A percentile compares a stretch with the other conserved stretches of the same genome.
phyloP scores from a whole-genome alignment of 2,888 invertebrate species.

The Machimus rusticus region DNA sequence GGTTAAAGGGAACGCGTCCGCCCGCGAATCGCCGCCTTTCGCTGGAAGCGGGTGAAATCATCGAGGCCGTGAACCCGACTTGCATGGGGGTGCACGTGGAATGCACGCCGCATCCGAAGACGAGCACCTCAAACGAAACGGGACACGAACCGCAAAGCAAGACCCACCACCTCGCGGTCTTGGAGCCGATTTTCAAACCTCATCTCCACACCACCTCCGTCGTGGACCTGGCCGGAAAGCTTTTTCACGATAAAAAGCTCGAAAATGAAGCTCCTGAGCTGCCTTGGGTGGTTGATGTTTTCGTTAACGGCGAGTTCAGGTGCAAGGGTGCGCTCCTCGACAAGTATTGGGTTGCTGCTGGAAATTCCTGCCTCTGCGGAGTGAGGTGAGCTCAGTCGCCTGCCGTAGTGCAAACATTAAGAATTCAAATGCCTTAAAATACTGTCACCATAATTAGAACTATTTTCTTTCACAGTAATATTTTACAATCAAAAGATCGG shows the following conservation, averaged over 20 bases:
- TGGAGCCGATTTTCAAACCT: conserved; percentile 50
- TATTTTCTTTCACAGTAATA: too few species aligned
- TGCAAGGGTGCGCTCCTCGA: conserved; percentile 76
- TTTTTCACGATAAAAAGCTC: background rate
- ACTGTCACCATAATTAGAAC: too few species aligned
- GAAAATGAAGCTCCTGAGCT: background rate
- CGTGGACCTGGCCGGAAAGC: background rate
- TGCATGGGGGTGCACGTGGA: conserved; percentile 58
- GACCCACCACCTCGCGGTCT: conserved; percentile 43
- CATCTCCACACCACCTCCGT: background rate
- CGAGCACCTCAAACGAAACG: conserved; percentile 44
- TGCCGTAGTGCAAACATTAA: background rate
- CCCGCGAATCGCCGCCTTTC: background rate
- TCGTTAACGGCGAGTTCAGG: conserved; percentile 72
- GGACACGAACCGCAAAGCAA: conserved; percentile 28
- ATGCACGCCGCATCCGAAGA: conserved; percentile 55
- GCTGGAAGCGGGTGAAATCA: background rate
- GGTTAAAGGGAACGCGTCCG: background rate
- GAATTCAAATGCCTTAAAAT: background rate
- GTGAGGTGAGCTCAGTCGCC: conserved; percentile 52
- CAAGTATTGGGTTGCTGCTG: conserved; percentile 71
- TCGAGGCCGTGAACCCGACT: background rate
- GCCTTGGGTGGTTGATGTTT: conserved; percentile 80
- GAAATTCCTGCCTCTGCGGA: conserved; percentile 64
- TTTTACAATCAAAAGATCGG: too few species aligned